Percentiles rank a stretch among this genome's conserved stretches.
phyloP scores from a whole-genome alignment of 2,113 vertebrate genomes.

The Neoarius graeffei region DNA sequence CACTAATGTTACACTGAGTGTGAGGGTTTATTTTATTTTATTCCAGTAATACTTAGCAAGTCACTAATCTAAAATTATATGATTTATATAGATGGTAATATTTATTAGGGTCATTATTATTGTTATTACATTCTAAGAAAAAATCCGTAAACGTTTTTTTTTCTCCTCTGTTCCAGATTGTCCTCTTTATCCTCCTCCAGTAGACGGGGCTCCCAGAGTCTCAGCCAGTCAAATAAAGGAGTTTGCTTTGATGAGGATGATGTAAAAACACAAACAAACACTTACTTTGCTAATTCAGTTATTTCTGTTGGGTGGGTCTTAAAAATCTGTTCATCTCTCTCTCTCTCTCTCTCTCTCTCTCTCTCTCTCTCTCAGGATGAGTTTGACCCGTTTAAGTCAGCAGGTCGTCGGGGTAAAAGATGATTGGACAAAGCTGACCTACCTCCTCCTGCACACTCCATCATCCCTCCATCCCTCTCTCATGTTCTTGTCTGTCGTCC shows the following conservation, averaged over 20 bases:
- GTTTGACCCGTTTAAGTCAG: constrained; percentile 50
- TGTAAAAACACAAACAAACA: constrained; percentile 64
- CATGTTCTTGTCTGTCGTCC: neutral
- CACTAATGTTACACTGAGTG: too few species aligned
- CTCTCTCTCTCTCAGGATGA: constrained; percentile 37
- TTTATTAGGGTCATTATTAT: neutral
- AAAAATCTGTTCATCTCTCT: neutral
- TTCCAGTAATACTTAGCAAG: too few species aligned
- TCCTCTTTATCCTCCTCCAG: constrained; percentile 59
- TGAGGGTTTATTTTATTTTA: too few species aligned
- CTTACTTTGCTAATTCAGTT: neutral
- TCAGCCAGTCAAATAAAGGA: constrained; percentile 75
- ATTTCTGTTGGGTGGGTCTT: neutral
- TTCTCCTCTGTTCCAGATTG: neutral
- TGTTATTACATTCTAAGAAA: neutral
- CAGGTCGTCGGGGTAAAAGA: constrained; percentile 25
- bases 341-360: neutral
- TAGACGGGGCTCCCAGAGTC: constrained; percentile 77
- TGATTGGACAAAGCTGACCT: neutral
- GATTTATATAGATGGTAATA: neutral
- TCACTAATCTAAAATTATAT: too few species aligned
- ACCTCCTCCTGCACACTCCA: neutral
- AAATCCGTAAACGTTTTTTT: neutral
- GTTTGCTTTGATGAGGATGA: constrained; percentile 84
- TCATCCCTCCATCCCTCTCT: neutral